Conservation (phyloP, 2,888 invertebrate genomes). For the Agonopterix heracliana region DNA sequence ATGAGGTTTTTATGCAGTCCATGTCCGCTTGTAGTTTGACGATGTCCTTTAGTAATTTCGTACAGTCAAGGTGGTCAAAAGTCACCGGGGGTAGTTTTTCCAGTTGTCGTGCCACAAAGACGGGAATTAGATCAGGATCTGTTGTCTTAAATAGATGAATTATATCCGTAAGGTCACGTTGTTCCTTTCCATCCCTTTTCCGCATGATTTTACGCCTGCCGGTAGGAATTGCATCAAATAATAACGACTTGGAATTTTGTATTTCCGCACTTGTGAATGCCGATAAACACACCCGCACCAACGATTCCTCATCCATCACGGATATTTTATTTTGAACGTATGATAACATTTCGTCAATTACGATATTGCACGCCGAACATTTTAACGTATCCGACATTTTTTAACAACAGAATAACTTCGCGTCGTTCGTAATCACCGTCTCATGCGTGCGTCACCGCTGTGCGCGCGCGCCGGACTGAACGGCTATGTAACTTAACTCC, state of each 20-base stretch:
- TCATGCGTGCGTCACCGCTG: constrained; percentile 1
- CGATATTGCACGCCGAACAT: constrained; percentile 12
- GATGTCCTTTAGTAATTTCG: constrained; percentile 8
- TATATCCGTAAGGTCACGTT: constrained; percentile 3
- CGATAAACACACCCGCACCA: constrained; percentile 7
- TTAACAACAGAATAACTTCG: background rate
- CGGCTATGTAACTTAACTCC: too few species aligned
- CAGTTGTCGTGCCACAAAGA: constrained; percentile 6
- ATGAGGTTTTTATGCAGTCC: background rate
- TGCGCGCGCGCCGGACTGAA: background rate
- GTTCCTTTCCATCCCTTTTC: constrained; percentile 3
- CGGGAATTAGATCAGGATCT: constrained; percentile 3
- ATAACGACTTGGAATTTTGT: constrained; percentile 2
- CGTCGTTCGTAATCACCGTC: too few species aligned
- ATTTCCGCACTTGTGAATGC: constrained; percentile 5
- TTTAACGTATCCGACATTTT: constrained; percentile 4
- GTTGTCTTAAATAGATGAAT: constrained; percentile 1
- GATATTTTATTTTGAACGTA: constrained; percentile 15
- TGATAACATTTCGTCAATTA: constrained; percentile 11
- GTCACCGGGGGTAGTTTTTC: constrained; percentile 7
- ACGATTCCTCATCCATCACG: constrained; percentile 6
- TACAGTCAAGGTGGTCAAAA: constrained; percentile 5
- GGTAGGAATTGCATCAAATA: constrained; percentile 6
- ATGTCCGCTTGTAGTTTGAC: background rate
- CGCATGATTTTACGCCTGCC: background rate